phyloP scores from a whole-genome alignment of 2,888 invertebrate genomes.

The Dryobota labecula region DNA sequence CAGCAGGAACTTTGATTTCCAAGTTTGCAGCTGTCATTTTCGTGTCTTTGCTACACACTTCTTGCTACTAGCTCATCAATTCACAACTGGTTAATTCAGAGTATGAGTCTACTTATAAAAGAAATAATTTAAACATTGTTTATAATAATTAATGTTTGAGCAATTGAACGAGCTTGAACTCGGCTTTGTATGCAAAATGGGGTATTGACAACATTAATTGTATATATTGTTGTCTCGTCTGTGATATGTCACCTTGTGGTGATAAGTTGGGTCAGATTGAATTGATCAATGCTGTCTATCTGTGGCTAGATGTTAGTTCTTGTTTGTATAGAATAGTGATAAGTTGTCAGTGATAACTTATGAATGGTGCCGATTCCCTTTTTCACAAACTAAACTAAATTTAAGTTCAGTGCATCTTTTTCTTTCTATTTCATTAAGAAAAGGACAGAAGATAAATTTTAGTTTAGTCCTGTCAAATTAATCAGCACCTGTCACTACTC shows the following conservation, averaged over 20 bases:
- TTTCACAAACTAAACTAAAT: too few species aligned
- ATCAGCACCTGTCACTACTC: too few species aligned
- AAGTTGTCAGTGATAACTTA: too few species aligned
- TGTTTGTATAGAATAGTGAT: neutral
- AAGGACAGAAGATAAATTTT: too few species aligned
- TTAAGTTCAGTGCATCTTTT: too few species aligned
- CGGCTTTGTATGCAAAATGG: constrained; percentile 45
- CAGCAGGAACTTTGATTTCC: constrained; percentile 18
- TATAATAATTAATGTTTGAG: constrained; percentile 29
- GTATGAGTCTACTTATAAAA: constrained; percentile 29
- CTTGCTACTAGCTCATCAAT: neutral
- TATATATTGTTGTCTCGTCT: constrained; percentile 20
- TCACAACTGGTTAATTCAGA: constrained; percentile 21
- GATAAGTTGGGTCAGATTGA: neutral
- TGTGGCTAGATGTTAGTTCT: neutral
- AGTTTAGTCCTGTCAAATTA: too few species aligned
- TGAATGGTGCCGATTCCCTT: too few species aligned
- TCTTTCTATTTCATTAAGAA: too few species aligned
- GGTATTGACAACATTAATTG: constrained; percentile 7
- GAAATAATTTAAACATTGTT: constrained; percentile 16
- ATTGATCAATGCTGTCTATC: neutral
- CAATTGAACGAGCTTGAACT: constrained; percentile 48
- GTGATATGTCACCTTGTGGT: neutral
- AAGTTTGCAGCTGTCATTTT: constrained; percentile 45
- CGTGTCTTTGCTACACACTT: neutral